Percentiles rank a stretch among this genome's conserved stretches.
These are phyloP conservation scores for Notechis scutatus DNA, from an alignment of 2,113 vertebrate species.

Conservation along the genomic window DNA sequence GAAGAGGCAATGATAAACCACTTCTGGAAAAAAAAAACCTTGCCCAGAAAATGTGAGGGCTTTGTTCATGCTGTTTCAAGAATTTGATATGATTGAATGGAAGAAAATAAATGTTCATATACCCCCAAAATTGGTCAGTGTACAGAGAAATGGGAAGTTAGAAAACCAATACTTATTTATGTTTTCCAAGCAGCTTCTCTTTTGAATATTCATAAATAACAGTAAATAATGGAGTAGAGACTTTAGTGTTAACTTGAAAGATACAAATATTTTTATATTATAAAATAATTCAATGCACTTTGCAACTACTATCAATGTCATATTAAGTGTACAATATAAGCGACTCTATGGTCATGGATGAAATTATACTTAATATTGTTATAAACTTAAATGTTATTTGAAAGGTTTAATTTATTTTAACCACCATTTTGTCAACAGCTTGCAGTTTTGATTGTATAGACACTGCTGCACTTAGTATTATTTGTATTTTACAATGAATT, in stretches of 20 bases:
- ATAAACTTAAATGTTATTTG: not conserved
- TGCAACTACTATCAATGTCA: not conserved
- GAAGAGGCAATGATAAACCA: not conserved
- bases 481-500: not conserved
- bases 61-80: not conserved
- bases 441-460: not conserved
- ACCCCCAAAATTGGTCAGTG: not conserved
- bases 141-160: not conserved
- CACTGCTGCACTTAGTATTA: not conserved
- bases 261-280: not conserved
- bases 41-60: not conserved
- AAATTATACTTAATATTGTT: not conserved
- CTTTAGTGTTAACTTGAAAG: not conserved
- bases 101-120: not conserved
- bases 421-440: not conserved
- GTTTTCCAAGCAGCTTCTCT: not conserved
- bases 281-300: not conserved
- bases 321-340: not conserved
- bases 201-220: not conserved
- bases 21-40: not conserved
- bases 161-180: not conserved
- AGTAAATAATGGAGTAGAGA: not conserved
- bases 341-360: not conserved
- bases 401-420: not conserved
- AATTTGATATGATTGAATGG: not conserved